A percentile compares a stretch with the other conserved stretches of the same genome.
Conservation (phyloP, 2,888 invertebrate species). For the Cataglyphis cursor region DNA sequence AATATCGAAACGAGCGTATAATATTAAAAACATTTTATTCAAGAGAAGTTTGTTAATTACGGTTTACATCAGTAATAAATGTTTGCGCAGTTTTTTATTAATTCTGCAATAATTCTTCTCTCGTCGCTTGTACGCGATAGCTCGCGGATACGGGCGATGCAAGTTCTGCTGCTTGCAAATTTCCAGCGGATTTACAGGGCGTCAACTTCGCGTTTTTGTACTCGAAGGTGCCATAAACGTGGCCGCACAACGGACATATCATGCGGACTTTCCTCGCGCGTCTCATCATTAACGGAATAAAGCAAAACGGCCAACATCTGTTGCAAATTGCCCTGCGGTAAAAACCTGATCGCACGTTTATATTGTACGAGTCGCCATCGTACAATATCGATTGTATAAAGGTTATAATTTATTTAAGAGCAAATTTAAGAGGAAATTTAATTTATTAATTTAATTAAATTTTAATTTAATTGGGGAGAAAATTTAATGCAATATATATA, state of each 20-base stretch:
- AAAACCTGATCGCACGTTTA: not conserved
- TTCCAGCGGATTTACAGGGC: constrained; percentile 55
- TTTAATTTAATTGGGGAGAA: too few species aligned
- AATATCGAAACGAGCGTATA: constrained; percentile 7
- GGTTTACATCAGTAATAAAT: constrained; percentile 8
- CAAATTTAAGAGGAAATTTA: not conserved
- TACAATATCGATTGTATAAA: not conserved
- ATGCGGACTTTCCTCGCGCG: constrained; percentile 73
- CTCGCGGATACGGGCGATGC: constrained; percentile 53
- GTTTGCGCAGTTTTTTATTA: constrained; percentile 23
- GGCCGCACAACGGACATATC: constrained; percentile 74
- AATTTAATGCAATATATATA: too few species aligned
- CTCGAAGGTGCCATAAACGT: constrained; percentile 71
- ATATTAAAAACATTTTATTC: constrained; percentile 24
- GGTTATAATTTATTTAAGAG: not conserved
- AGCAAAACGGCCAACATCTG: constrained; percentile 77
- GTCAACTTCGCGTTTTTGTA: constrained; percentile 59
- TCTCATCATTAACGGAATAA: constrained; percentile 76
- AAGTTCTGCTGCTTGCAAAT: constrained; percentile 52
- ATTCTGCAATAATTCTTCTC: constrained; percentile 25
- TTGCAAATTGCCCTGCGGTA: constrained; percentile 3
- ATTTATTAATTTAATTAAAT: too few species aligned
- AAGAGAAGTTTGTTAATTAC: not conserved
- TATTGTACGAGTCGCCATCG: not conserved
- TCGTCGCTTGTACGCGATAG: constrained; percentile 40